Base-by-base conservation (phyloP, 2,797 vertebrate species). In the Muscicapa striata region DNA sequence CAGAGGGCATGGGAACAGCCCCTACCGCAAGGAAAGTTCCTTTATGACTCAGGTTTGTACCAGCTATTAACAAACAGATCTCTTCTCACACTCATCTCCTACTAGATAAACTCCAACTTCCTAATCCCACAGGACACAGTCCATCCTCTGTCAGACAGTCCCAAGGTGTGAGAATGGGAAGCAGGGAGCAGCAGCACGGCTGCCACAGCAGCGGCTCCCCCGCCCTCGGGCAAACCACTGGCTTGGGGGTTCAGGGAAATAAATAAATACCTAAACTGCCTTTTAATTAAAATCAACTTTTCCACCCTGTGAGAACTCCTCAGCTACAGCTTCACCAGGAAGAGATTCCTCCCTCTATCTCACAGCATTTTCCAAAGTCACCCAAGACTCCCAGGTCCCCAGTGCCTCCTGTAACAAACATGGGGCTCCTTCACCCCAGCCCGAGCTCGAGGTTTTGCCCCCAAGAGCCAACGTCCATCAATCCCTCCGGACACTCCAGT, bases 401-500 rank as follows among this genome's bases (percentile, higher is more conserved):
- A 32, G 4, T 32, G 29, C 34, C 18, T 49, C 9, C 48, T 10
- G 3, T 6, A 13, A 45, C 57, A 70, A 10, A 3, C 1, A 2
- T 0, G 3, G 7, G 7, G 43, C n/a, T 58, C 2, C 74, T 75
- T 15, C 9, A 1, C 41, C 46, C 73, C 26, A 8, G 48, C 17
- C 6, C 0, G 0, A 86, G 55, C 55, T 38, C 4, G 0, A 62
- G 73, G 46, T 46, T 34, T 49, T 1, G 0, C 48, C 34, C 26
- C 23, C 29, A 14, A 34, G 27, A 87, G 13, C 52, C 5, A 1
- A 13, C 0, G 0, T 52, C 62, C 6, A 2, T 12, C 1, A 0
- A 13, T 15, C 68, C 51, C 75, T 76, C 32, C 8, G n/a, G 68
- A 73, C 1, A 1, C 64, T 58, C 19, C 9, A 78, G 73, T 3